Conservation (phyloP, 2,888 invertebrate species). For the Andrena trimmerana region DNA sequence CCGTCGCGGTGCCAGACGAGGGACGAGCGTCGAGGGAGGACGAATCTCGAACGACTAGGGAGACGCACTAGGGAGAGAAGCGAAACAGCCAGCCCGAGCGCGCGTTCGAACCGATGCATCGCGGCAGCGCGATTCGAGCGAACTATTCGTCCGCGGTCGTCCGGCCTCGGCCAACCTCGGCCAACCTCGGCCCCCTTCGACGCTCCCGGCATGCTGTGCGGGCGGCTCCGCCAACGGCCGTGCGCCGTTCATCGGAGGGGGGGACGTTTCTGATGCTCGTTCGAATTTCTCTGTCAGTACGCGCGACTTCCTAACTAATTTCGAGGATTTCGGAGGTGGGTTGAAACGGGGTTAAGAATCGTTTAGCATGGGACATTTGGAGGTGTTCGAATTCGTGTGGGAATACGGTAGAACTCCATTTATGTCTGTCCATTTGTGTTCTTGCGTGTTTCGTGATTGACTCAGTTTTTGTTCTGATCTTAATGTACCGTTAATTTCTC, state of each 20-base stretch:
- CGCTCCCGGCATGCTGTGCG: conserved; percentile 57
- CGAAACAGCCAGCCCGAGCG: conserved; percentile 62
- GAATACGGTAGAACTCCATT: no score
- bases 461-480: no score
- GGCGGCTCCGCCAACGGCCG: conserved; percentile 51
- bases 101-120: conserved; percentile 74
- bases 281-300: conserved; percentile 33
- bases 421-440: no score
- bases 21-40: conserved; percentile 49
- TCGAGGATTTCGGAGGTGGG: neutral
- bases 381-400: no score
- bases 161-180: conserved; percentile 49
- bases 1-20: conserved; percentile 39
- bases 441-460: no score
- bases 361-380: no score
- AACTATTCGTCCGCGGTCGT: conserved; percentile 72
- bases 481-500: no score
- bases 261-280: conserved; percentile 22
- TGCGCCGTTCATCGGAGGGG: conserved; percentile 1
- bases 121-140: conserved; percentile 75
- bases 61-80: conserved; percentile 61
- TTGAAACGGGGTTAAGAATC: neutral
- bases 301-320: neutral
- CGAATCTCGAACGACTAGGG: conserved; percentile 51
- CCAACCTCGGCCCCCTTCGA: conserved; percentile 60